A percentile compares a stretch with the other conserved stretches of the same genome.
Conservation (phyloP, 2,113 vertebrate genomes). For the Pseudois nayaur region DNA sequence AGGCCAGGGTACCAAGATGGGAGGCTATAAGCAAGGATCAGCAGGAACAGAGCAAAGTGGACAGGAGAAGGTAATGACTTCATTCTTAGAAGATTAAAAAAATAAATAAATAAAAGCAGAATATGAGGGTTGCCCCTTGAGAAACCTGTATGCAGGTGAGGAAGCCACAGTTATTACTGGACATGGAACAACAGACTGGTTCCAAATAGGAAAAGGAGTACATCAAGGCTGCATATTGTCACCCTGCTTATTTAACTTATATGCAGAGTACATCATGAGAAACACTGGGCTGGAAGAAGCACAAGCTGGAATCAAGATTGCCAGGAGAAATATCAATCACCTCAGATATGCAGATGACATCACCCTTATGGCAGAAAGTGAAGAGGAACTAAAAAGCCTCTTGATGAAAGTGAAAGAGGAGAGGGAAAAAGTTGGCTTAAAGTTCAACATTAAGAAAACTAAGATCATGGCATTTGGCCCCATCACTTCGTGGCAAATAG, state of each 20-base stretch:
- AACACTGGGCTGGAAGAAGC: neutral
- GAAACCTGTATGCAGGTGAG: neutral
- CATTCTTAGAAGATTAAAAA: neutral
- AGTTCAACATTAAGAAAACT: neutral
- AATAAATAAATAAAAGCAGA: neutral
- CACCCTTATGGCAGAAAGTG: neutral
- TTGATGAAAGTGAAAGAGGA: neutral
- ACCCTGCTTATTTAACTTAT: neutral
- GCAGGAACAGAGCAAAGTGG: neutral
- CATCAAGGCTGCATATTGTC: neutral
- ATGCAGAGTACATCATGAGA: neutral
- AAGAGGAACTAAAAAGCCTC: neutral
- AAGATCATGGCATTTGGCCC: neutral
- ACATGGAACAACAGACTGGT: neutral
- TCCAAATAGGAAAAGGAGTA: neutral
- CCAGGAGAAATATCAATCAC: neutral
- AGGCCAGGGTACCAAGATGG: neutral
- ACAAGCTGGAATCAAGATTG: neutral
- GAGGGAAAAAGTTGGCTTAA: neutral
- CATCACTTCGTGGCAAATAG: neutral
- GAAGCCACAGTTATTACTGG: neutral
- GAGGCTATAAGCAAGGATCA: neutral
- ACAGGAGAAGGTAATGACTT: neutral
- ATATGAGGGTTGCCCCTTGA: neutral
- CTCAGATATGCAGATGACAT: neutral